Evolutionary conservation across 2,888 invertebrate genomes (phyloP).

Genomic region (Urechis unicinctus): DNA sequence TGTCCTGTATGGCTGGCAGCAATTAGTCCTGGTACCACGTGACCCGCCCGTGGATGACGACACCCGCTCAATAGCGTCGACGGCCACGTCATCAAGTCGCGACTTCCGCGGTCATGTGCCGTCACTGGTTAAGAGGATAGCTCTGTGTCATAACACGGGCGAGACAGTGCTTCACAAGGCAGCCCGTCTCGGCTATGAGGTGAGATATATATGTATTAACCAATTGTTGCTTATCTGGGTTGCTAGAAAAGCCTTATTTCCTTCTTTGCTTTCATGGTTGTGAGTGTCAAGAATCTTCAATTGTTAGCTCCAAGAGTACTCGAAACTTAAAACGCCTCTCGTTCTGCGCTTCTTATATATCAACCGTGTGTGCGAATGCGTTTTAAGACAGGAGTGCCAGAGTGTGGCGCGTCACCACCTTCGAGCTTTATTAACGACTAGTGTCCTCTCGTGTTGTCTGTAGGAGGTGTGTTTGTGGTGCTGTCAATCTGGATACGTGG

Average conservation of each 20-base stretch:
- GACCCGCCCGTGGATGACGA: background rate
- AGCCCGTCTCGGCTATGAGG: slow-evolving; percentile 79
- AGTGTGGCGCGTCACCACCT: too few species aligned
- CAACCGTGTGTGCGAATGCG: too few species aligned
- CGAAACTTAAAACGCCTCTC: background rate
- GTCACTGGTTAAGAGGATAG: slow-evolving; percentile 11
- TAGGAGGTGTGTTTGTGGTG: slow-evolving; percentile 87
- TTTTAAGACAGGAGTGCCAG: too few species aligned
- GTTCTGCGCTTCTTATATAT: background rate
- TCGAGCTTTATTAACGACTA: too few species aligned
- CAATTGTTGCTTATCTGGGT: background rate
- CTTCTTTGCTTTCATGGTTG: too few species aligned
- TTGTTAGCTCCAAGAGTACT: too few species aligned
- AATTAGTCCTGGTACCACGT: background rate
- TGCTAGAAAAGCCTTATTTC: too few species aligned
- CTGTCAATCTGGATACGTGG: slow-evolving; percentile 79
- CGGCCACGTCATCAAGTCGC: background rate
- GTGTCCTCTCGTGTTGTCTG: slow-evolving; percentile 23
- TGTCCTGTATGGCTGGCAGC: background rate
- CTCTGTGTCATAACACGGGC: slow-evolving; percentile 84
- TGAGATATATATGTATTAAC: slow-evolving; percentile 51
- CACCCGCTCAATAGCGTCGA: background rate
- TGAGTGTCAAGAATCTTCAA: too few species aligned
- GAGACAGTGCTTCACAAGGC: slow-evolving; percentile 89
- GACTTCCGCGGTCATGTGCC: slow-evolving; percentile 1